These are phyloP conservation scores for Xylocopa sonorina DNA, from an alignment of 1,140 invertebrate genomes.

Conservation along the genomic window DNA sequence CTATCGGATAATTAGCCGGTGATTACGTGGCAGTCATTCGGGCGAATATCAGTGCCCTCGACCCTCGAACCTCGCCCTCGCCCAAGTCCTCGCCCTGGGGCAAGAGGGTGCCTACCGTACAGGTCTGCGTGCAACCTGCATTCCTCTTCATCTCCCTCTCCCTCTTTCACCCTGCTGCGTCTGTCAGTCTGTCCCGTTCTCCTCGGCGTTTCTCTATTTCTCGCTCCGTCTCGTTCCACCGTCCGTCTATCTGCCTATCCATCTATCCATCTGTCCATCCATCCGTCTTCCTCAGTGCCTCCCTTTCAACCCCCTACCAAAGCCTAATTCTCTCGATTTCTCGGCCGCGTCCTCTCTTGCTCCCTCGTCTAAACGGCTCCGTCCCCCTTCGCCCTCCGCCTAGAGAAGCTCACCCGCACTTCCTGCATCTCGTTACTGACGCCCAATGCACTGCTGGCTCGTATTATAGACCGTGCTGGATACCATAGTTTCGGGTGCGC, in stretches of 20 bases:
- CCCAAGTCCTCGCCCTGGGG: constrained; percentile 51
- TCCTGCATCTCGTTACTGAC: constrained; percentile 80
- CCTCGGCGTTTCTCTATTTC: background rate
- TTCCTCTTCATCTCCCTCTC: constrained; percentile 36
- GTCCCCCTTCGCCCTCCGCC: background rate
- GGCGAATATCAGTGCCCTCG: constrained; percentile 77
- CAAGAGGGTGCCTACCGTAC: constrained; percentile 51
- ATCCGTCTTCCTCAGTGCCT: constrained; percentile 41
- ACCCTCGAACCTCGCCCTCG: constrained; percentile 66
- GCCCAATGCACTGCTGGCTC: constrained; percentile 73
- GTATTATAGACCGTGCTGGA: constrained; percentile 68
- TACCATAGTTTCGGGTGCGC: constrained; percentile 49
- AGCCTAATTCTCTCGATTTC: constrained; percentile 46
- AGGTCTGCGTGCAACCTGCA: constrained; percentile 48
- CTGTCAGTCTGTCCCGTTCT: background rate
- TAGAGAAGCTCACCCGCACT: constrained; percentile 68
- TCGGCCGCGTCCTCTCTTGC: constrained; percentile 20
- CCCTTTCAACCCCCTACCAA: background rate
- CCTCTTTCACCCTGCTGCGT: background rate
- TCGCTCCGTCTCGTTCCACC: background rate
- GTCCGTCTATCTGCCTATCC: constrained; percentile 29
- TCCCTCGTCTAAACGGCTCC: background rate
- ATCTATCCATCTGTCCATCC: constrained; percentile 30
- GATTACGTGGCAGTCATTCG: constrained; percentile 80
- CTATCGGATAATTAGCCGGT: constrained; percentile 82